Evolutionary conservation across 2,113 vertebrate genomes (phyloP).

Genomic region (Oreotrochilus melanogaster): DNA sequence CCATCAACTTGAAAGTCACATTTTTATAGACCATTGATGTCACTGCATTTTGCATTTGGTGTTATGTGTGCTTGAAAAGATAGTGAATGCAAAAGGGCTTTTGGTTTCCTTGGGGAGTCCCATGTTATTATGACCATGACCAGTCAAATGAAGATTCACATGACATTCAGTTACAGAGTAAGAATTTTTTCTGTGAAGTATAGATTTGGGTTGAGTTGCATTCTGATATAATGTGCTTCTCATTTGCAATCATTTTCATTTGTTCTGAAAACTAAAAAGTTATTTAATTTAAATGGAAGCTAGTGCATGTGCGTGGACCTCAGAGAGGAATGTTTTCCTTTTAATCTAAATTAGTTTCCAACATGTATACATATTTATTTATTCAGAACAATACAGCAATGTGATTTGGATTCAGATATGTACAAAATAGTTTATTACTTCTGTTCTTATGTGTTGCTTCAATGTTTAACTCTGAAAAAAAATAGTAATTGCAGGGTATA

Average conservation of each 20-base stretch:
- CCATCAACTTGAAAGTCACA: slow-evolving; percentile 75
- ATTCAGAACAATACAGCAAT: not conserved
- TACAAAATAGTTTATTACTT: not conserved
- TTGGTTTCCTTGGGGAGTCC: slow-evolving; percentile 70
- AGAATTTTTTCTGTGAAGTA: slow-evolving; percentile 48
- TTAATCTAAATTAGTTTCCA: not conserved
- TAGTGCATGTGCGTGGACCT: not conserved
- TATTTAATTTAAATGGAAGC: not conserved
- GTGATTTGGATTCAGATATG: not conserved
- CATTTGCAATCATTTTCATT: slow-evolving; percentile 46
- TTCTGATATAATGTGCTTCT: slow-evolving; percentile 47
- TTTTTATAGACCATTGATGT: slow-evolving; percentile 80
- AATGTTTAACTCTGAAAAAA: not conserved
- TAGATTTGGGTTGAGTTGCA: slow-evolving; percentile 37
- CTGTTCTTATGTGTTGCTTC: not conserved
- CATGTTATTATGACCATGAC: slow-evolving; percentile 42
- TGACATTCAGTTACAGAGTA: slow-evolving; percentile 57
- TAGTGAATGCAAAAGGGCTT: slow-evolving; percentile 67
- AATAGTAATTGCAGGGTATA: not conserved
- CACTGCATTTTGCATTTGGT: slow-evolving; percentile 73
- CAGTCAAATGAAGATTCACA: slow-evolving; percentile 46
- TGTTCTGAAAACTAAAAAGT: slow-evolving; percentile 33
- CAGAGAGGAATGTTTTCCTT: not conserved
- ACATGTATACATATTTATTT: not conserved
- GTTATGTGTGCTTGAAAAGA: slow-evolving; percentile 63